Conservation (phyloP, 2,888 invertebrate species). For the Sarcophaga variegata region DNA sequence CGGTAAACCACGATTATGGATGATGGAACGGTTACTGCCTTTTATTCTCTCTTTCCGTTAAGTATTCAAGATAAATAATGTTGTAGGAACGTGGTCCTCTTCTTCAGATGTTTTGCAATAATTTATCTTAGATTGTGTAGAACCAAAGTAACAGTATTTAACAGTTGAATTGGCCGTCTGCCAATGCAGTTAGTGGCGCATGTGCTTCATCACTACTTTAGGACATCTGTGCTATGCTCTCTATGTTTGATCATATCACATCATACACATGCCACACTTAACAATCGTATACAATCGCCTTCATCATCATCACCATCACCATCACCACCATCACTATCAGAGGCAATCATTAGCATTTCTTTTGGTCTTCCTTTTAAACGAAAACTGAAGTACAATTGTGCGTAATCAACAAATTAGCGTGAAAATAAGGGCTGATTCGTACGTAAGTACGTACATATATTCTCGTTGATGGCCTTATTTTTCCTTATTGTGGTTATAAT, state of each 20-base stretch:
- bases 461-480: slow-evolving; percentile 37
- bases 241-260: slow-evolving; percentile 60
- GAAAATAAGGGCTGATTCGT: slow-evolving; percentile 70
- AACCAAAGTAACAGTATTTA: slow-evolving; percentile 37
- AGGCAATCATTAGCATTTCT: slow-evolving; percentile 2
- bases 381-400: slow-evolving; percentile 64
- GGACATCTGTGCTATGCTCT: slow-evolving; percentile 75
- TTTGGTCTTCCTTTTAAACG: slow-evolving; percentile 18
- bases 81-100: slow-evolving; percentile 36
- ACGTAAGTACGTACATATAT: slow-evolving; percentile 10
- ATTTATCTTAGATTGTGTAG: slow-evolving; percentile 51
- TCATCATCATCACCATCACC: not conserved
- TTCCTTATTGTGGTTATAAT: slow-evolving; percentile 56
- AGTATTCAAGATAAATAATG: slow-evolving; percentile 57
- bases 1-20: slow-evolving; percentile 60
- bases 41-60: slow-evolving; percentile 26
- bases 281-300: slow-evolving; percentile 29
- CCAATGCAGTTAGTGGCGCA: slow-evolving; percentile 27
- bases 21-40: slow-evolving; percentile 8
- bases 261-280: slow-evolving; percentile 63
- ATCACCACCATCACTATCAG: no score
- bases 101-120: slow-evolving; percentile 51
- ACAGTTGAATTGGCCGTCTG: not conserved
- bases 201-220: slow-evolving; percentile 65
- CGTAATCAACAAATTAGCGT: slow-evolving; percentile 71